Evolutionary conservation across 2,113 vertebrate species (phyloP), one percentile per base, ranked within the genome.

Genomic region (Dunckerocampus dactyliophorus): DNA sequence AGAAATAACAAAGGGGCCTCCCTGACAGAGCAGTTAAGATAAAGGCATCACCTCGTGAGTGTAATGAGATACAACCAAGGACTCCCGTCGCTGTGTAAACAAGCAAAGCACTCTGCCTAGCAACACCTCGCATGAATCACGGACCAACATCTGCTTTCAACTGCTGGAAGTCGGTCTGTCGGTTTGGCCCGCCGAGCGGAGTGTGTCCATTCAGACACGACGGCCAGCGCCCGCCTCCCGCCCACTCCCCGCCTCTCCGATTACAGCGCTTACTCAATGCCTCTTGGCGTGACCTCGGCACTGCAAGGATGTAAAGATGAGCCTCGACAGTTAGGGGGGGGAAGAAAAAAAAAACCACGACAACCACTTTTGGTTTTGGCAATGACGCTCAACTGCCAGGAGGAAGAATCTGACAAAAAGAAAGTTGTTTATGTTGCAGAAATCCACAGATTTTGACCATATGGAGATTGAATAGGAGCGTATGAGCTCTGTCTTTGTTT

Each of bases 181-280:
- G 50, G 31, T 34, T 34, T 34, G 31, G 31, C 31, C 21, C 50
- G 22, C 51, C 11, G 4, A 34, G 31, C 31, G 5, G 31, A 34
- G 31, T 34, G 31, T 8, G 49, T 48, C 47, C 16, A 24, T 51
- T 51, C 6, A 8, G 24, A 22, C 20, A 22, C 14, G 49, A 22
- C 12, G 49, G 24, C 49, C 49, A 21, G 12, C 13, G 31, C 12
- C 48, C 21, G 21, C 48, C 20, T 22, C 48, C 48, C 53, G 53
- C 53, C 53, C 9, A 55, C 53, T 17, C 53, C 53, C 17, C 53
- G n/a, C 6, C 17, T 37, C 31, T 55, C 53, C 31, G 17, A 12
- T 55, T 55, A 55, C 53, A 37, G 31, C 31, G 53, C 53, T 55
- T 55, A 31, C 53, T 6, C 53, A 55, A 55, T 37, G 31, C 5